Conservation (phyloP, 2,888 invertebrate genomes). For the Stenoptilia bipunctidactyla region DNA sequence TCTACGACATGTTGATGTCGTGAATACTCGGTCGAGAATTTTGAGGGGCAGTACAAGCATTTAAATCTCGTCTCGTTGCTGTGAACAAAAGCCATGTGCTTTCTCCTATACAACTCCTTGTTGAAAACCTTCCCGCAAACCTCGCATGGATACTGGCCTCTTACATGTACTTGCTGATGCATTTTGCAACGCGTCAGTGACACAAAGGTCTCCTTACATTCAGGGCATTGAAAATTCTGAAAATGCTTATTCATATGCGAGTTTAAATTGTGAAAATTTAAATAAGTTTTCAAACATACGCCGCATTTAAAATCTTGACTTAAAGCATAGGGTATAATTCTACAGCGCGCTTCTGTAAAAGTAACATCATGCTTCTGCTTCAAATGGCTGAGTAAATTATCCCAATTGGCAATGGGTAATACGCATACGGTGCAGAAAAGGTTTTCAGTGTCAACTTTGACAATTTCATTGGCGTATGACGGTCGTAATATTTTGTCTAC, state of each 20-base stretch:
- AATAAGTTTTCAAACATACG: conserved; percentile 26
- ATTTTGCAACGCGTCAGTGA: conserved; percentile 25
- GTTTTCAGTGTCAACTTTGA: conserved; percentile 36
- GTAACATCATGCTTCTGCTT: conserved; percentile 22
- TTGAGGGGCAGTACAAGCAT: conserved; percentile 32
- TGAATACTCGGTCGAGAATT: conserved; percentile 21
- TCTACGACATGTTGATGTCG: conserved; percentile 30
- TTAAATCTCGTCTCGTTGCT: conserved; percentile 20
- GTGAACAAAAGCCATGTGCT: conserved; percentile 34
- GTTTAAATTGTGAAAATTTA: conserved; percentile 31
- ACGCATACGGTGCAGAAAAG: conserved; percentile 31
- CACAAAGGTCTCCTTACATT: conserved; percentile 41
- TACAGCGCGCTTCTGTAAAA: conserved; percentile 29
- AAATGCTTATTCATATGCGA: conserved; percentile 48
- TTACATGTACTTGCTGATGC: conserved; percentile 49
- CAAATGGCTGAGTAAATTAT: conserved; percentile 35
- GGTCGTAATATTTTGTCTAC: conserved; percentile 37
- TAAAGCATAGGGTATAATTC: conserved; percentile 33
- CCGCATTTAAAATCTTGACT: conserved; percentile 24
- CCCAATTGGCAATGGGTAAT: conserved; percentile 25
- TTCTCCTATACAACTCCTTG: conserved; percentile 29
- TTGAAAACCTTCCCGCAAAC: conserved; percentile 54
- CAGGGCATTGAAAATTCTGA: conserved; percentile 37
- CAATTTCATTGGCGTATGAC: conserved; percentile 30
- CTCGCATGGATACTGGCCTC: conserved; percentile 44